Conservation (phyloP, 2,113 vertebrate genomes). For the Beaufortia kweichowensis region DNA sequence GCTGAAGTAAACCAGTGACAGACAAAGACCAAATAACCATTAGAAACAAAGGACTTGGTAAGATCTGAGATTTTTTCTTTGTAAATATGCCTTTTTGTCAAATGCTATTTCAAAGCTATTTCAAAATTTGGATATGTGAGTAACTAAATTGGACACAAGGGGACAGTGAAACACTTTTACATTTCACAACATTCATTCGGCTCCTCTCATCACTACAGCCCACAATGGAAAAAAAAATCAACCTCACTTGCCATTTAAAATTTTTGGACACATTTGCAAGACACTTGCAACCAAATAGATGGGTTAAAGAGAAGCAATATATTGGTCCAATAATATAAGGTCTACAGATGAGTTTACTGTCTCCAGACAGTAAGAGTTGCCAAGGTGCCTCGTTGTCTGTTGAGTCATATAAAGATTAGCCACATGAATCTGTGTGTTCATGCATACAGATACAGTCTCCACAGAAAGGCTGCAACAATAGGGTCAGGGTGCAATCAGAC, state of each 20-base stretch:
- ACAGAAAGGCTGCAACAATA: slow-evolving; percentile 12
- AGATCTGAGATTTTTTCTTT: neutral
- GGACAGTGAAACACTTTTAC: slow-evolving; percentile 49
- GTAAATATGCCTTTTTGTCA: neutral
- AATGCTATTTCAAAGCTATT: neutral
- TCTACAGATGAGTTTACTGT: slow-evolving; percentile 37
- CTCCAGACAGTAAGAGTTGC: slow-evolving; percentile 46
- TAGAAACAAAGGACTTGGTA: slow-evolving; percentile 12
- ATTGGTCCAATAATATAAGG: slow-evolving; percentile 47
- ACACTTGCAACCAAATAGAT: slow-evolving; percentile 25
- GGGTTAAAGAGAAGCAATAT: slow-evolving; percentile 37
- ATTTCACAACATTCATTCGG: no score
- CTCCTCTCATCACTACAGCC: no score
- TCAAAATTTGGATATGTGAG: slow-evolving; percentile 24
- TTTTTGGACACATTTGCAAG: no score
- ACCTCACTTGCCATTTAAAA: neutral
- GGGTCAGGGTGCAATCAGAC: slow-evolving; percentile 9
- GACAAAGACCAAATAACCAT: neutral
- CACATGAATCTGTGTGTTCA: slow-evolving; percentile 31
- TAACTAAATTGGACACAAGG: slow-evolving; percentile 45
- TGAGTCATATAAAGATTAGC: slow-evolving; percentile 53
- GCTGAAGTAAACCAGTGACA: neutral
- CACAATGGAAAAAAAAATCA: no score
- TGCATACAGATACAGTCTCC: slow-evolving; percentile 39
- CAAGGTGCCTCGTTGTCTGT: slow-evolving; percentile 43